These are phyloP conservation scores for Pluvialis apricaria DNA, from an alignment of 2,113 vertebrate genomes.

Conservation along the genomic window DNA sequence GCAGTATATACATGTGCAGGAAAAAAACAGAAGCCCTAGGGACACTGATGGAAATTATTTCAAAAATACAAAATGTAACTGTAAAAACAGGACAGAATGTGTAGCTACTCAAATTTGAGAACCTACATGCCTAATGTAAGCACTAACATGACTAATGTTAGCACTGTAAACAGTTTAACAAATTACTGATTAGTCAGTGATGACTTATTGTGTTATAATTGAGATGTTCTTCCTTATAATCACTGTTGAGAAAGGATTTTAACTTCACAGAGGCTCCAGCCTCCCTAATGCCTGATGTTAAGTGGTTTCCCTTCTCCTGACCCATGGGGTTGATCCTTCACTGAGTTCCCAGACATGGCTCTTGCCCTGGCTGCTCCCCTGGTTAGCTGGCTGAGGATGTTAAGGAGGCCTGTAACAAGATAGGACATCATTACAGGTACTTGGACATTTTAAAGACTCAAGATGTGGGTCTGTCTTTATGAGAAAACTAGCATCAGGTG, in stretches of 20 bases:
- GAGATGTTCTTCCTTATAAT: neutral
- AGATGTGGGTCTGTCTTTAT: neutral
- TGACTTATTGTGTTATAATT: neutral
- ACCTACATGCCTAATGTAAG: neutral
- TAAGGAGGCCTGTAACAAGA: neutral
- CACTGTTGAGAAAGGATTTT: neutral
- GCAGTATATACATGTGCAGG: neutral
- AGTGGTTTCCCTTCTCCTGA: neutral
- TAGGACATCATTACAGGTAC: fast-evolving
- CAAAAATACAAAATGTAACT: neutral
- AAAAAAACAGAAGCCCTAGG: neutral
- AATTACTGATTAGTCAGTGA: neutral
- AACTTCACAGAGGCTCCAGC: neutral
- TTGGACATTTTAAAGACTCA: neutral
- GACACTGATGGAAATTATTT: neutral
- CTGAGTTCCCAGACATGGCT: fast-evolving
- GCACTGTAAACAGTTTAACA: neutral
- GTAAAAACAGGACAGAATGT: neutral
- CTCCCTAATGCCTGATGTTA: neutral
- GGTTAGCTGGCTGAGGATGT: neutral
- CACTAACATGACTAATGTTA: neutral
- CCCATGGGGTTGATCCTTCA: neutral
- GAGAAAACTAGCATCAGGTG: neutral
- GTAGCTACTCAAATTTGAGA: neutral
- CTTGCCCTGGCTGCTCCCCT: neutral